Evolutionary conservation across 2,797 vertebrate species (phyloP).

Genomic region (Spinus pinus): DNA sequence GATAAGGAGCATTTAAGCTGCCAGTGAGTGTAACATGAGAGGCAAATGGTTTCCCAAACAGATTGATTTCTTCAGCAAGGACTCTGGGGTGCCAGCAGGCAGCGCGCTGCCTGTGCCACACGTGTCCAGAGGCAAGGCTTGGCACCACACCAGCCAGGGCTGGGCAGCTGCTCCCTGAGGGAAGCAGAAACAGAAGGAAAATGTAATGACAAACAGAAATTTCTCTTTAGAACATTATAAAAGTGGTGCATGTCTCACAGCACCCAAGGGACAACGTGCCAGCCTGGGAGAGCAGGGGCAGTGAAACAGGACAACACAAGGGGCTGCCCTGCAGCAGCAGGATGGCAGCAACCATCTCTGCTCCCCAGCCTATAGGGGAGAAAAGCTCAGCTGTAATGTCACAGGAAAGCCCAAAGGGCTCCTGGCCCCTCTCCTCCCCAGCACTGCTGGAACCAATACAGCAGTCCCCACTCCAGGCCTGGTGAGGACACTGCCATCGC

Average conservation of each 20-base stretch:
- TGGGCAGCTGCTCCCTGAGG: neutral
- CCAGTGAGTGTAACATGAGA: neutral
- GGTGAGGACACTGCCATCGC: neutral
- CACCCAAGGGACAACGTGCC: fast-evolving
- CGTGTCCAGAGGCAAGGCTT: neutral
- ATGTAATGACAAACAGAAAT: neutral
- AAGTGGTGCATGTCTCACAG: fast-evolving
- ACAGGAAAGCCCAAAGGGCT: neutral
- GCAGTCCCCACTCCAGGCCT: fast-evolving
- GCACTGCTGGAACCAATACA: neutral
- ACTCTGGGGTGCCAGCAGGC: neutral
- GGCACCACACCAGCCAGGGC: neutral
- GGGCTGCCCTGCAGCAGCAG: fast-evolving
- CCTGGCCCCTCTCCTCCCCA: neutral
- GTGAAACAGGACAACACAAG: neutral
- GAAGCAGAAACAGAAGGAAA: neutral
- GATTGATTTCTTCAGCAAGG: neutral
- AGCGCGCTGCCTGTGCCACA: fast-evolving
- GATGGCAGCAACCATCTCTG: fast-evolving
- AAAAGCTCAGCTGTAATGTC: neutral
- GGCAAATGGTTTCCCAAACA: neutral
- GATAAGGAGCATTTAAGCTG: neutral
- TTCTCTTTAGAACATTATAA: neutral
- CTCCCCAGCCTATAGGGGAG: fast-evolving
- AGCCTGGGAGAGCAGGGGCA: neutral